These are phyloP conservation scores for Pandemis heparana DNA, from an alignment of 2,888 invertebrate genomes.

Conservation along the genomic window DNA sequence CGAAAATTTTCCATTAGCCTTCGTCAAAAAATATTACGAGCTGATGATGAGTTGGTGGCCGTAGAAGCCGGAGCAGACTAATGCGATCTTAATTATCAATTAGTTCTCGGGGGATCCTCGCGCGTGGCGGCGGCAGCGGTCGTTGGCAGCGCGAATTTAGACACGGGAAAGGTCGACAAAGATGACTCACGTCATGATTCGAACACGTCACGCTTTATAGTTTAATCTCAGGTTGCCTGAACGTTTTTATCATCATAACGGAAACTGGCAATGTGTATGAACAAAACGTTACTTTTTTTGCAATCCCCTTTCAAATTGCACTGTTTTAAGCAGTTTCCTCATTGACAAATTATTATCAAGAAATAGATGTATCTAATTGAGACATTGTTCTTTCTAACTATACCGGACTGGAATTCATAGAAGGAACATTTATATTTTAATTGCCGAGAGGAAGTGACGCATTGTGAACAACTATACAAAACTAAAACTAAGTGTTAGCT, in stretches of 20 bases:
- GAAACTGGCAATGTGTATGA: background rate
- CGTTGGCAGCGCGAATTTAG: slow-evolving; percentile 79
- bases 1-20: slow-evolving; percentile 16
- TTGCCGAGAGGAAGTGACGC: slow-evolving; percentile 35
- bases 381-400: slow-evolving; percentile 14
- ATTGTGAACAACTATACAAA: slow-evolving; percentile 8
- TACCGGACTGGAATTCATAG: slow-evolving; percentile 12
- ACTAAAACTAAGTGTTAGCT: background rate
- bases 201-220: slow-evolving; percentile 42
- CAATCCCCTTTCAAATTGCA: background rate
- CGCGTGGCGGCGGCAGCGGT: slow-evolving; percentile 52
- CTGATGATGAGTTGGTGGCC: slow-evolving; percentile 31
- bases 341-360: background rate
- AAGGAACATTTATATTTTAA: slow-evolving; percentile 6
- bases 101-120: slow-evolving; percentile 47
- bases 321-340: background rate
- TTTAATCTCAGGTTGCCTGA: slow-evolving; percentile 9
- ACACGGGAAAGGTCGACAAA: slow-evolving; percentile 70
- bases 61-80: slow-evolving; percentile 43
- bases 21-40: background rate
- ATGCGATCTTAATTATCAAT: slow-evolving; percentile 65
- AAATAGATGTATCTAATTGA: slow-evolving; percentile 2
- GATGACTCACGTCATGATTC: slow-evolving; percentile 70
- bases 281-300: background rate
- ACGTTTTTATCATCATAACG: background rate